These are phyloP conservation scores for Vipera latastei DNA, from an alignment of 2,797 vertebrate species.

Conservation along the genomic window DNA sequence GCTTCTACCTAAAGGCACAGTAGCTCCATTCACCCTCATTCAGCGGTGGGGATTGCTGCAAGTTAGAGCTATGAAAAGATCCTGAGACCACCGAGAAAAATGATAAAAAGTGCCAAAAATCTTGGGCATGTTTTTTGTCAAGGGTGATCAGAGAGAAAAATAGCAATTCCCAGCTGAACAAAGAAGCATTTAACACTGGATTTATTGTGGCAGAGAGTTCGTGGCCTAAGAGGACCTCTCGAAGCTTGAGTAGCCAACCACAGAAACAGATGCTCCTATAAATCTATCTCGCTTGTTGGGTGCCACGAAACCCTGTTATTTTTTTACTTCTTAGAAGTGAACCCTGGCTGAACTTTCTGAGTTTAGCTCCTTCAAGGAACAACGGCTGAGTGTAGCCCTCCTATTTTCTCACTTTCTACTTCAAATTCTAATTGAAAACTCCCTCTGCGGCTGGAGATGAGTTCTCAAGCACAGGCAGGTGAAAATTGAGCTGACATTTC, in stretches of 20 bases:
- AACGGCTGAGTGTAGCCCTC: constrained; percentile 10
- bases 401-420: not conserved
- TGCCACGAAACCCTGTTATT: not conserved
- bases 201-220: not conserved
- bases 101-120: not conserved
- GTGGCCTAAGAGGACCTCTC: not conserved
- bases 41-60: not conserved
- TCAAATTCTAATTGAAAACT: constrained; percentile 56
- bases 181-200: not conserved
- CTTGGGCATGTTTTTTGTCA: not conserved
- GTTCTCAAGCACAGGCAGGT: constrained; percentile 54
- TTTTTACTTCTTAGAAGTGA: not conserved
- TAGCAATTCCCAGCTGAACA: not conserved
- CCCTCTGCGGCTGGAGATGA: constrained; percentile 7
- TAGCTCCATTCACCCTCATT: not conserved
- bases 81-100: not conserved
- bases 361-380: constrained; percentile 1
- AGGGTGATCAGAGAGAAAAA: not conserved
- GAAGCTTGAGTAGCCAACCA: not conserved
- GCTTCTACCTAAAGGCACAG: not conserved
- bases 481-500: constrained; percentile 52
- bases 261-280: not conserved
- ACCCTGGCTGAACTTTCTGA: not conserved
- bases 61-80: not conserved
- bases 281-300: not conserved